A percentile compares a stretch with the other conserved stretches of the same genome.
Conservation (phyloP, 2,888 invertebrate genomes). For the Melipona beecheii region DNA sequence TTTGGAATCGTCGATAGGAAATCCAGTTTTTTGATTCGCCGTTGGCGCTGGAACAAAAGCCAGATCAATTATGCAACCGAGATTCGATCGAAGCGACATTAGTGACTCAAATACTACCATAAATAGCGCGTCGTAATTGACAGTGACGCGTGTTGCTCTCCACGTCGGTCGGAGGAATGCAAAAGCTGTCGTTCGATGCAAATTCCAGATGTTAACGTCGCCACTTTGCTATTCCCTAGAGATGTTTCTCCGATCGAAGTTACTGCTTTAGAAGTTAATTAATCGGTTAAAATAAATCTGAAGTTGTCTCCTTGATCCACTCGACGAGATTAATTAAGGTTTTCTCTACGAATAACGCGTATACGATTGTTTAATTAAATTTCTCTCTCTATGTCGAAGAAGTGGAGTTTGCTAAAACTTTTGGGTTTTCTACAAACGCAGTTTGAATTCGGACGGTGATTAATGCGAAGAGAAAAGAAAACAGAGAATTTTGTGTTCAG, state of each 20-base stretch:
- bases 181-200: constrained; percentile 7
- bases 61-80: constrained; percentile 48
- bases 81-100: constrained; percentile 22
- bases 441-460: too few species aligned
- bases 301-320: too few species aligned
- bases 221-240: constrained; percentile 3
- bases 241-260: neutral
- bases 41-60: constrained; percentile 28
- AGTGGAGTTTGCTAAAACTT: too few species aligned
- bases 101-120: constrained; percentile 35
- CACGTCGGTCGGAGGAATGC: constrained; percentile 5
- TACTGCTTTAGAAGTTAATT: too few species aligned
- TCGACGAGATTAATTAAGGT: too few species aligned
- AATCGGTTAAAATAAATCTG: too few species aligned
- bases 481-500: too few species aligned
- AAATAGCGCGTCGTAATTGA: constrained; percentile 40
- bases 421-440: too few species aligned
- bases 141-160: neutral
- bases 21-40: constrained; percentile 3
- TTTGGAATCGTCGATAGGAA: neutral
- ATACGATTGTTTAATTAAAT: too few species aligned
- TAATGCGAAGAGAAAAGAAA: too few species aligned
- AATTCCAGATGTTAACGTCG: constrained; percentile 12
- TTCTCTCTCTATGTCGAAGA: too few species aligned
- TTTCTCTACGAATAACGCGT: too few species aligned